These are phyloP conservation scores for Climacteris rufus DNA, from an alignment of 2,113 vertebrate species.

Conservation along the genomic window DNA sequence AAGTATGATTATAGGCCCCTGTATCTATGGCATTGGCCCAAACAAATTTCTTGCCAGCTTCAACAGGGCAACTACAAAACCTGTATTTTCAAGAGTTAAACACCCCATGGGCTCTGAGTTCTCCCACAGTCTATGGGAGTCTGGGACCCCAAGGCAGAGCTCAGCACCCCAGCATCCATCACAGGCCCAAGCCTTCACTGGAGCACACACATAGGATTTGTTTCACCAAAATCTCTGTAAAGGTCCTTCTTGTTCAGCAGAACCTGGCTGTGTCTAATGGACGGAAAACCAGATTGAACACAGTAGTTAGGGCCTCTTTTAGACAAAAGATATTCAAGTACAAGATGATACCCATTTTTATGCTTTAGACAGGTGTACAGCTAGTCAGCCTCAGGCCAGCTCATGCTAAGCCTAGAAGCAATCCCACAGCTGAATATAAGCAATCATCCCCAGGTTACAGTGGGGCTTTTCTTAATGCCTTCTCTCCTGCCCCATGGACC, in stretches of 20 bases:
- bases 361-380: neutral
- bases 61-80: neutral
- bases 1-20: neutral
- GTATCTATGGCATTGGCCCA: neutral
- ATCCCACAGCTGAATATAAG: neutral
- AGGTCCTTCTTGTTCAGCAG: neutral
- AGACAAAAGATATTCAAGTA: neutral
- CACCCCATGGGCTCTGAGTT: rapidly evolving
- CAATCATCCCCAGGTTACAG: neutral
- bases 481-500: neutral
- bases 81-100: neutral
- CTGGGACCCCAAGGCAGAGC: neutral
- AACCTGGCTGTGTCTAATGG: neutral
- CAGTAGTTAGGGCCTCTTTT: neutral
- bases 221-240: neutral
- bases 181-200: neutral
- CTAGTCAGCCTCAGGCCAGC: neutral
- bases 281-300: neutral
- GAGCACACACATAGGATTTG: neutral
- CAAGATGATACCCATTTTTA: neutral
- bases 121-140: rapidly evolving
- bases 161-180: rapidly evolving
- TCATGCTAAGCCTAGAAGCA: neutral
- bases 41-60: neutral
- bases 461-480: neutral